Evolutionary conservation across 2,113 vertebrate species (phyloP).

Genomic region (Ictalurus punctatus): DNA sequence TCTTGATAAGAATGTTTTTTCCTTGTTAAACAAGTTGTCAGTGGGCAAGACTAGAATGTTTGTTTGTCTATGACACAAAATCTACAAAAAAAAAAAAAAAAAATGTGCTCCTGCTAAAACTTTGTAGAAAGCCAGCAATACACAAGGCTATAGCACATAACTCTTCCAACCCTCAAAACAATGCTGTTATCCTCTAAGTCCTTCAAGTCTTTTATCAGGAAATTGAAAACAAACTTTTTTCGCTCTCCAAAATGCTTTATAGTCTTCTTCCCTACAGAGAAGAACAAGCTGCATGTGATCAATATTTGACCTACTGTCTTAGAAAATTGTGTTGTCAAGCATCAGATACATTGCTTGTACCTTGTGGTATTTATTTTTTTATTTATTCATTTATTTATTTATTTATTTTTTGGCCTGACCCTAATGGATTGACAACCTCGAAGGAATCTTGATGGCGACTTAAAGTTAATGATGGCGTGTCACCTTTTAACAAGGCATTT

Average conservation of each 20-base stretch:
- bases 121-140: background rate
- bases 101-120: background rate
- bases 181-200: background rate
- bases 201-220: background rate
- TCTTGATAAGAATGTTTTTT: background rate
- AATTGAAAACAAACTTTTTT: background rate
- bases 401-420: background rate
- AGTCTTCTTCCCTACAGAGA: background rate
- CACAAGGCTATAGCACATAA: background rate
- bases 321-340: background rate
- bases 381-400: background rate
- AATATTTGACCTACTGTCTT: background rate
- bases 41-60: background rate
- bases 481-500: background rate
- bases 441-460: background rate
- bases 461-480: background rate
- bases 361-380: background rate
- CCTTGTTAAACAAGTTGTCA: background rate
- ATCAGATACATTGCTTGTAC: background rate
- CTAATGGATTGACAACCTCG: background rate
- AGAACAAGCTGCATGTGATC: background rate
- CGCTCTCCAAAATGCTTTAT: background rate
- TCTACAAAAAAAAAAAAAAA: background rate
- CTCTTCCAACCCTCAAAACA: background rate
- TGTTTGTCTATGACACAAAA: background rate